These are phyloP conservation scores for Polydrusus cervinus DNA, from an alignment of 2,888 invertebrate species.

Conservation along the genomic window DNA sequence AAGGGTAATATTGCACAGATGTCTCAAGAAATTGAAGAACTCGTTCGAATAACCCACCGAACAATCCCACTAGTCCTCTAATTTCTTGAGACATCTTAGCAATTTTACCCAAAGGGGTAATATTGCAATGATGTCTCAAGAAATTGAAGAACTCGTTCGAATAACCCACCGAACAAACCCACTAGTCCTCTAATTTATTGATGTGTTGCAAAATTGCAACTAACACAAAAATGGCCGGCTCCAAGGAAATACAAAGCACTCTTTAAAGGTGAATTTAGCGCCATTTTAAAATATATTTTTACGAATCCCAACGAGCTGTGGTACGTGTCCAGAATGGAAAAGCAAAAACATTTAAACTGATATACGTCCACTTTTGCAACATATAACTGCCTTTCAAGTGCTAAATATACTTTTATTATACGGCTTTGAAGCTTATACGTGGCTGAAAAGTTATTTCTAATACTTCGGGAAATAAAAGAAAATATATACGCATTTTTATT, in stretches of 20 bases:
- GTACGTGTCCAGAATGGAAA: slow-evolving; percentile 59
- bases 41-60: too few species aligned
- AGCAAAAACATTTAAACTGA: slow-evolving; percentile 51
- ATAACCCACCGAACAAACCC: too few species aligned
- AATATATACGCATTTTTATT: slow-evolving; percentile 43
- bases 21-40: too few species aligned
- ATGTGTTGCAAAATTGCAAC: too few species aligned
- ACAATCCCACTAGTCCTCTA: too few species aligned
- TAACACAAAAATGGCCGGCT: slow-evolving; percentile 45
- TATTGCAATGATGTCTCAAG: too few species aligned
- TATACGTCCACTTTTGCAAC: slow-evolving; percentile 52
- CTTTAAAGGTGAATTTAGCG: slow-evolving; percentile 64
- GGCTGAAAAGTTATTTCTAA: slow-evolving; percentile 38
- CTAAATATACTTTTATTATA: slow-evolving; percentile 47
- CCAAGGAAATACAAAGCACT: slow-evolving; percentile 62
- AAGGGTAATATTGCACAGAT: too few species aligned
- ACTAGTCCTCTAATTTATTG: too few species aligned
- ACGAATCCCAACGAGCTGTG: slow-evolving; percentile 61
- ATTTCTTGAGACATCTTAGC: too few species aligned
- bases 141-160: too few species aligned
- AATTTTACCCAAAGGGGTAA: too few species aligned
- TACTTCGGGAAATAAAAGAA: slow-evolving; percentile 38
- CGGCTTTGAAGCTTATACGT: slow-evolving; percentile 18
- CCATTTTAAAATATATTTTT: slow-evolving; percentile 64
- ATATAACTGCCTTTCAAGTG: slow-evolving; percentile 48